phyloP scores from a whole-genome alignment of 2,113 vertebrate genomes.

The Terrapene triunguis region DNA sequence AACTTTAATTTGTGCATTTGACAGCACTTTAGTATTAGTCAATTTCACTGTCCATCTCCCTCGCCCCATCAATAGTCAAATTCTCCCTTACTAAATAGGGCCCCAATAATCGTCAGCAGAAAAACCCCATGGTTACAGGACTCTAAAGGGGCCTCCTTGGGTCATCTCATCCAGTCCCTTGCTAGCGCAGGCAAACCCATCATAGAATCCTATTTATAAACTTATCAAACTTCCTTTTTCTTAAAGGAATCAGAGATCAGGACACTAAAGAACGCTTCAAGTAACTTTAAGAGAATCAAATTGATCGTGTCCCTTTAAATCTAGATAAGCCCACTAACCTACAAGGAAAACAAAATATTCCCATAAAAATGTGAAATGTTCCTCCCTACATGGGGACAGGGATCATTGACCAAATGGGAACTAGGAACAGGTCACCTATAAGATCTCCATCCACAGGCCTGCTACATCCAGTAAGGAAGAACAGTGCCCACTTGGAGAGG shows the following conservation, averaged over 20 bases:
- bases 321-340: background rate
- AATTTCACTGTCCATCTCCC: background rate
- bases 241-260: background rate
- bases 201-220: background rate
- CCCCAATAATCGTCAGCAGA: background rate
- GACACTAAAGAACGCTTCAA: background rate
- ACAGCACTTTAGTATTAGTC: background rate
- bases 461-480: accelerated
- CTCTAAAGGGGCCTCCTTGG: background rate
- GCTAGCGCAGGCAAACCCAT: background rate
- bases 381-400: background rate
- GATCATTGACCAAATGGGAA: background rate
- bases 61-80: background rate
- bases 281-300: background rate
- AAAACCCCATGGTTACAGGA: accelerated
- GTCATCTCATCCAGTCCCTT: background rate
- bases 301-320: background rate
- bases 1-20: accelerated
- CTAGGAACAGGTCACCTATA: accelerated
- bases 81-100: background rate
- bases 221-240: background rate
- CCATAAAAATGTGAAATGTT: accelerated
- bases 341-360: background rate
- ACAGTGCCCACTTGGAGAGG: background rate
- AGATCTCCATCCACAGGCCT: background rate